Conservation (phyloP, 2,113 vertebrate species). For the Paratilapia polleni region DNA sequence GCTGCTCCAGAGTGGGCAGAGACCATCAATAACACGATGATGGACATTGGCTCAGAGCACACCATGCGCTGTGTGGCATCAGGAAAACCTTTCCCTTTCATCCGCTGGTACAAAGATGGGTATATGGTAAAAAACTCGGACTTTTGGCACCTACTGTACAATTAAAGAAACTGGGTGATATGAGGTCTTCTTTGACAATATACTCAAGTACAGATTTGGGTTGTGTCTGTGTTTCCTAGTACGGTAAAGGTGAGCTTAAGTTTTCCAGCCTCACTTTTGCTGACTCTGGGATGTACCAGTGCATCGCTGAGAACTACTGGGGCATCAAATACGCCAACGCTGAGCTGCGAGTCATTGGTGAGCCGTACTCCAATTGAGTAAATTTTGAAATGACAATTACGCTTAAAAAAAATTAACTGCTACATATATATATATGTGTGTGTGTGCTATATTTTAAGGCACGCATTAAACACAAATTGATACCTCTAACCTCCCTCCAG, state of each 20-base stretch:
- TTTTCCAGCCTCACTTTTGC: constrained; percentile 90
- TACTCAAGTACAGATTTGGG: background rate
- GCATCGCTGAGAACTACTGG: constrained; percentile 92
- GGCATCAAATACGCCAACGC: constrained; percentile 96
- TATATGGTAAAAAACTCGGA: constrained; percentile 80
- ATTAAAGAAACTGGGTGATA: background rate
- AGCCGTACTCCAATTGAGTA: constrained; percentile 58
- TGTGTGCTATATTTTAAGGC: background rate
- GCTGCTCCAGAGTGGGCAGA: constrained; percentile 96
- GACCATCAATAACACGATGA: constrained; percentile 96
- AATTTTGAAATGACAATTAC: background rate
- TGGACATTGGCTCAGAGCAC: constrained; percentile 93
- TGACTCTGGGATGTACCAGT: constrained; percentile 98
- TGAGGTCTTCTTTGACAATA: background rate
- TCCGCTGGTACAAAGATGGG: constrained; percentile 96
- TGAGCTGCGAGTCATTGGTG: constrained; percentile 94
- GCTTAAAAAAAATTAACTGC: background rate
- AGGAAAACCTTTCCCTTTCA: constrained; percentile 91
- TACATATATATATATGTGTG: too few relatives aligned
- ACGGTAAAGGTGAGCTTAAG: constrained; percentile 92
- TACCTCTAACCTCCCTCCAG: constrained; percentile 63
- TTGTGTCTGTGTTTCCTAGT: constrained; percentile 75
- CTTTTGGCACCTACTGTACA: background rate
- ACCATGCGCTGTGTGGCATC: constrained; percentile 92
- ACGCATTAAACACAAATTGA: background rate